Conservation (phyloP, 1,140 invertebrate genomes). For the Phymastichus coffea region DNA sequence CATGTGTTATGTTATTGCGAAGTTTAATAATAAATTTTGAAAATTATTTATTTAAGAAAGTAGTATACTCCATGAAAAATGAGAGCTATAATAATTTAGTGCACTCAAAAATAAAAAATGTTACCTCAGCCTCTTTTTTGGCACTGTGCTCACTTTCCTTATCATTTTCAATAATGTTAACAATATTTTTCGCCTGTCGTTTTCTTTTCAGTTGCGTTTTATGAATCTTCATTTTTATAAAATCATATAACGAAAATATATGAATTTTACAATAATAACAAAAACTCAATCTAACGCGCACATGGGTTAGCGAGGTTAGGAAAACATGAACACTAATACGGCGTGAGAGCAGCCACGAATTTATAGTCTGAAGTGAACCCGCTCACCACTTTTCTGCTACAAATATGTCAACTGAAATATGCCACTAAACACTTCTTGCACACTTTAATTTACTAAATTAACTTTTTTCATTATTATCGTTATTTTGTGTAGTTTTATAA, state of each 20-base stretch:
- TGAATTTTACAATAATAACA: neutral
- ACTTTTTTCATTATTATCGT: too few species aligned
- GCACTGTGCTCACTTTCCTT: neutral
- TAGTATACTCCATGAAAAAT: slow-evolving; percentile 8
- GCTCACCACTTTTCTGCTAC: too few species aligned
- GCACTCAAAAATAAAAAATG: neutral
- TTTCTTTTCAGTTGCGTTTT: slow-evolving; percentile 35
- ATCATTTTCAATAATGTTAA: slow-evolving; percentile 6
- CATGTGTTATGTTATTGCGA: too few species aligned
- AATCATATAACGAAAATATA: too few species aligned
- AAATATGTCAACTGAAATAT: too few species aligned
- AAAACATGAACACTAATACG: too few species aligned
- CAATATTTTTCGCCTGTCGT: neutral
- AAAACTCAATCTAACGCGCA: neutral
- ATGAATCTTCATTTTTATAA: slow-evolving; percentile 30
- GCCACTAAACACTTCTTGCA: too few species aligned
- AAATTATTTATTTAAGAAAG: neutral
- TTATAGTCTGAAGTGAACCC: too few species aligned
- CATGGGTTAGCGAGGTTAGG: slow-evolving; percentile 10
- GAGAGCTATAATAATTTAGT: too few species aligned
- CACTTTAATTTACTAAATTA: too few species aligned
- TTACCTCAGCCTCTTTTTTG: slow-evolving; percentile 21
- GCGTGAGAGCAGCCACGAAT: too few species aligned
- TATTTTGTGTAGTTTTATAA: too few species aligned
- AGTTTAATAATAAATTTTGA: neutral